Conservation (phyloP, 2,113 vertebrate genomes). For the Boulengerochromis microlepis region DNA sequence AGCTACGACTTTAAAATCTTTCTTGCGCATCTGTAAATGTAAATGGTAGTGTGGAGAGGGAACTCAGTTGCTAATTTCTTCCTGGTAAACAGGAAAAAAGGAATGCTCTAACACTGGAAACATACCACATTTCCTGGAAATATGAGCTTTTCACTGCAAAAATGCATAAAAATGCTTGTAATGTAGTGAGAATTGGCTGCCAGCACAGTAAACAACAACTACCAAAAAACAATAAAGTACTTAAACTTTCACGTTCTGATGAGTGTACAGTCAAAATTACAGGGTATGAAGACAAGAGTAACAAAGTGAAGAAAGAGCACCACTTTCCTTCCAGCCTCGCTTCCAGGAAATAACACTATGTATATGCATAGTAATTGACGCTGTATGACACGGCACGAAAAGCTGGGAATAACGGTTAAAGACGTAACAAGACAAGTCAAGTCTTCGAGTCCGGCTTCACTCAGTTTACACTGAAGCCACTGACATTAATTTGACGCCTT, state of each 20-base stretch:
- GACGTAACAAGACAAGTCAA: background rate
- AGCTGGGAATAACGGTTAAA: background rate
- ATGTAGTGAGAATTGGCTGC: background rate
- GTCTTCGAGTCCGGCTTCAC: background rate
- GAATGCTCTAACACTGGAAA: background rate
- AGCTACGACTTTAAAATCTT: background rate
- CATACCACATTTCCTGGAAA: background rate
- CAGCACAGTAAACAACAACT: background rate
- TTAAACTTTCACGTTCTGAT: background rate
- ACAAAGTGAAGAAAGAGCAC: background rate
- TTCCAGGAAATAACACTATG: background rate
- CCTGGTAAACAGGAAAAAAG: background rate
- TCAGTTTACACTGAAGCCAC: background rate
- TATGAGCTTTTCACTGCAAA: background rate
- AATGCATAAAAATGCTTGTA: background rate
- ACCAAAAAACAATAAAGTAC: background rate
- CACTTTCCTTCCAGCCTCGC: background rate
- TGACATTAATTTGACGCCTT: background rate
- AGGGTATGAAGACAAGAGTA: background rate
- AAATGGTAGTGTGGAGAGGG: background rate
- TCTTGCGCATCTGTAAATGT: background rate
- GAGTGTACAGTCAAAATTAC: background rate
- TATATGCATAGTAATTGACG: background rate
- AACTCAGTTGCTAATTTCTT: background rate
- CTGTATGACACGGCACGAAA: background rate